phyloP scores from a whole-genome alignment of 2,797 vertebrate genomes.

The Xiphophorus birchmanni region DNA sequence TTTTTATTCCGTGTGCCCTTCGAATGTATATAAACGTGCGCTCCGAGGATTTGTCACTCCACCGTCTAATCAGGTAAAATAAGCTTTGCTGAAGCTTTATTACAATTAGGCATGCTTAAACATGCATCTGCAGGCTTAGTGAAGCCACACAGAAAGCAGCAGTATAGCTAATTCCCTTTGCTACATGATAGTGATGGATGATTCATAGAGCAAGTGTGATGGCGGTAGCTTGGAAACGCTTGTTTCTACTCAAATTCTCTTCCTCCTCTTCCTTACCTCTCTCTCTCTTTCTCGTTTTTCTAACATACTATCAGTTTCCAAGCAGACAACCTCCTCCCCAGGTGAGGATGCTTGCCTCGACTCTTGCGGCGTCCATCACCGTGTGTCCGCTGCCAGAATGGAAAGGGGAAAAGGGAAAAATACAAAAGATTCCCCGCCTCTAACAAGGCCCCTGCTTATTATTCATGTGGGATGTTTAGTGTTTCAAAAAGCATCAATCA shows the following conservation, averaged over 20 bases:
- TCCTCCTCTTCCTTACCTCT: not conserved
- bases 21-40: conserved; percentile 28
- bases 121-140: conserved; percentile 51
- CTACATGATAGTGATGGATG: conserved; percentile 47
- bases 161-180: conserved; percentile 50
- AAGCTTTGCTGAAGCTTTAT: conserved; percentile 59
- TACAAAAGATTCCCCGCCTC: not conserved
- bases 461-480: conserved; percentile 59
- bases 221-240: conserved; percentile 15
- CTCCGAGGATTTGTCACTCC: conserved; percentile 24
- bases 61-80: conserved; percentile 44
- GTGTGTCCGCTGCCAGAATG: conserved; percentile 8
- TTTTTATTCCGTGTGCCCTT: conserved; percentile 26
- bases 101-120: conserved; percentile 60
- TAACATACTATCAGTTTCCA: conserved; percentile 47
- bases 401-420: not conserved
- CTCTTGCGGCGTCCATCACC: conserved; percentile 26
- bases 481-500: conserved; percentile 65
- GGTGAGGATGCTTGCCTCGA: conserved; percentile 39
- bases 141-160: conserved; percentile 45
- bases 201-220: conserved; percentile 35
- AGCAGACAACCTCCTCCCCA: conserved; percentile 43
- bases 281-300: not conserved
- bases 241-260: conserved; percentile 4
- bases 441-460: conserved; percentile 46